phyloP scores from a whole-genome alignment of 2,888 invertebrate species.

The Herminia tarsipennalis region DNA sequence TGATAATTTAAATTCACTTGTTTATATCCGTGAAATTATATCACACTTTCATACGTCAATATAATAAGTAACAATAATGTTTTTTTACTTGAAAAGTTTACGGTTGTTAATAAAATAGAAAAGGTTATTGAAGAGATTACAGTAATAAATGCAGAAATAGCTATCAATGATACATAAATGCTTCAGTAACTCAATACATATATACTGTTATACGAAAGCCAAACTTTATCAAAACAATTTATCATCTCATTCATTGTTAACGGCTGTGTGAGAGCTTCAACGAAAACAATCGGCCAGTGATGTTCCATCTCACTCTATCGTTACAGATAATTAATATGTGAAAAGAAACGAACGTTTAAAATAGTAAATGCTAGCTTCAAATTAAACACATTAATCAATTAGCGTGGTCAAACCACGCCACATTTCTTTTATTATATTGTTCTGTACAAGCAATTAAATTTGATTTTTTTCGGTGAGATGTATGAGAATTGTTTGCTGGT shows the following conservation, averaged over 20 bases:
- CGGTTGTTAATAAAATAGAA: background rate
- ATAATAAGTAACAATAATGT: background rate
- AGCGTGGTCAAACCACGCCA: conserved; percentile 40
- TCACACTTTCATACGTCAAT: background rate
- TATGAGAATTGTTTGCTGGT: conserved; percentile 21
- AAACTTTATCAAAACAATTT: conserved; percentile 62
- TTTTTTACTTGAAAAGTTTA: no score
- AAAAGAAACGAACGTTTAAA: conserved; percentile 36
- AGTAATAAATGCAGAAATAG: conserved; percentile 6
- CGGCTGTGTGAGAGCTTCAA: conserved; percentile 54
- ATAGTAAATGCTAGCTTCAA: conserved; percentile 45
- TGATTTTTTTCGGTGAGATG: conserved; percentile 33
- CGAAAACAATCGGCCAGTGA: conserved; percentile 48
- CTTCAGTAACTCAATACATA: conserved; percentile 7
- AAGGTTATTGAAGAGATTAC: conserved; percentile 4
- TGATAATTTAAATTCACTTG: conserved; percentile 1
- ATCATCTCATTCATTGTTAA: conserved; percentile 56
- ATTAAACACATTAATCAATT: conserved; percentile 65
- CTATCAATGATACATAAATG: conserved; percentile 13
- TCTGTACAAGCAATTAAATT: conserved; percentile 37
- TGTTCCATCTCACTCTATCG: conserved; percentile 33
- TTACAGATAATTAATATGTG: conserved; percentile 15
- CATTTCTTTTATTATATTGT: conserved; percentile 53
- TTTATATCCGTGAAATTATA: conserved; percentile 1
- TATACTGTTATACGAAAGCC: conserved; percentile 38